These are phyloP conservation scores for Lasioglossum leucozonium DNA, from an alignment of 2,888 invertebrate genomes.

Conservation along the genomic window DNA sequence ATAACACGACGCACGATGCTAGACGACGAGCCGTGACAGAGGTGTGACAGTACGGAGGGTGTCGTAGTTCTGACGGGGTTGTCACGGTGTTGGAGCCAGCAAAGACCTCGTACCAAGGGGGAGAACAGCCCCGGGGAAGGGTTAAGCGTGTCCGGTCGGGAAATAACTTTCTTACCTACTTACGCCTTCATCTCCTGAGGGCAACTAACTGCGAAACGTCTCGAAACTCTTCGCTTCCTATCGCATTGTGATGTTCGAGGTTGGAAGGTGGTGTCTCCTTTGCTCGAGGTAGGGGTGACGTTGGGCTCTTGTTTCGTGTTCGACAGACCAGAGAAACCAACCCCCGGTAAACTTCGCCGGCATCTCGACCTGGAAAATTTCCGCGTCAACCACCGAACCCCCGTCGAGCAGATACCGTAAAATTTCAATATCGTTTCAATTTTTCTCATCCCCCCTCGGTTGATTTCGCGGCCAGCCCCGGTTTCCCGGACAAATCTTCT, in stretches of 20 bases:
- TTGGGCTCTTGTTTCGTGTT: conserved; percentile 63
- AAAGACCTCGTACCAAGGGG: conserved; percentile 53
- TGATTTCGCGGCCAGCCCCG: not conserved
- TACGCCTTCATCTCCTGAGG: conserved; percentile 84
- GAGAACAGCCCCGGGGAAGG: conserved; percentile 74
- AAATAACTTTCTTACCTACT: conserved; percentile 85
- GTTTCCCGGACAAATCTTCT: not conserved
- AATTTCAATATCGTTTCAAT: conserved; percentile 24
- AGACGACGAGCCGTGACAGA: conserved; percentile 52
- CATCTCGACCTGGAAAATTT: not conserved
- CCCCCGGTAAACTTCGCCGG: conserved; percentile 39
- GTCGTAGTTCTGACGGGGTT: conserved; percentile 37
- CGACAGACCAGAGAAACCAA: conserved; percentile 54
- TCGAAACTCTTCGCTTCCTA: conserved; percentile 75
- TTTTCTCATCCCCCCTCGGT: not conserved
- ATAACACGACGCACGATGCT: conserved; percentile 7
- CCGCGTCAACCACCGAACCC: not conserved
- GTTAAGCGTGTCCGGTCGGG: conserved; percentile 84
- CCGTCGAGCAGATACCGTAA: not conserved
- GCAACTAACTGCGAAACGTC: conserved; percentile 77
- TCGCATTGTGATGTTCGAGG: conserved; percentile 69
- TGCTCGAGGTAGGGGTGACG: conserved; percentile 28
- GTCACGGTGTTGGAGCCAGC: conserved; percentile 18
- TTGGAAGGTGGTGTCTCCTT: conserved; percentile 34
- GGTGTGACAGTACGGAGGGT: conserved; percentile 64